A percentile compares a stretch with the other conserved stretches of the same genome.
phyloP scores from a whole-genome alignment of 2,113 vertebrate species.

The Rhinoptilus africanus region DNA sequence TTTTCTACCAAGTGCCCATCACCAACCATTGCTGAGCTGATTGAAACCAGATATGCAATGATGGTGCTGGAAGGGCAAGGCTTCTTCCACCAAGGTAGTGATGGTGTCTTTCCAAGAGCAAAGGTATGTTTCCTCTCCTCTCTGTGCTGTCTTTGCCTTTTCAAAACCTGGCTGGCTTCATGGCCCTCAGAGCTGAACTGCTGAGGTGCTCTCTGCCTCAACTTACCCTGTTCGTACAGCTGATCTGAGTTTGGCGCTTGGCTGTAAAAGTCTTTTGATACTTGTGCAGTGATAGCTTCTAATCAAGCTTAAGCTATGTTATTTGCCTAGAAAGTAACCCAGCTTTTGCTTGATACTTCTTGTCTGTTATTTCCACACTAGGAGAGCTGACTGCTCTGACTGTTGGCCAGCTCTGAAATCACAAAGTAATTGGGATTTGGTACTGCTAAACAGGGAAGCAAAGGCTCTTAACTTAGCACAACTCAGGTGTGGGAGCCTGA shows the following conservation, averaged over 20 bases:
- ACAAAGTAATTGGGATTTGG: neutral
- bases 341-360: neutral
- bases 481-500: neutral
- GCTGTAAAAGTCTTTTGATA: neutral
- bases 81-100: neutral
- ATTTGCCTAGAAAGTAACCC: neutral
- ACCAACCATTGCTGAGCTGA: slow-evolving; percentile 60
- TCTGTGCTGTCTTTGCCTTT: neutral
- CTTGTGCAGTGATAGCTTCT: neutral
- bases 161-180: neutral
- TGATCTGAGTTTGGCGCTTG: neutral
- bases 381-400: neutral
- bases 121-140: slow-evolving; percentile 24
- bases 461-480: neutral
- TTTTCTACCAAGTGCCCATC: neutral
- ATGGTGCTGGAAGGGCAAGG: neutral
- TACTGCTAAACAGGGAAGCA: neutral
- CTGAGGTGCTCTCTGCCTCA: neutral
- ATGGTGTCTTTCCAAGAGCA: neutral
- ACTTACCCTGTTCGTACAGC: neutral
- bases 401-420: neutral
- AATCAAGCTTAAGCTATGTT: neutral
- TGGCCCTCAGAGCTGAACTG: neutral
- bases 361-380: neutral
- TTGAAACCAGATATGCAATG: slow-evolving; percentile 19